Evolutionary conservation across 2,888 invertebrate genomes (phyloP), one percentile per base, ranked within the genome.

Genomic region (Rhabditoides inermis): DNA sequence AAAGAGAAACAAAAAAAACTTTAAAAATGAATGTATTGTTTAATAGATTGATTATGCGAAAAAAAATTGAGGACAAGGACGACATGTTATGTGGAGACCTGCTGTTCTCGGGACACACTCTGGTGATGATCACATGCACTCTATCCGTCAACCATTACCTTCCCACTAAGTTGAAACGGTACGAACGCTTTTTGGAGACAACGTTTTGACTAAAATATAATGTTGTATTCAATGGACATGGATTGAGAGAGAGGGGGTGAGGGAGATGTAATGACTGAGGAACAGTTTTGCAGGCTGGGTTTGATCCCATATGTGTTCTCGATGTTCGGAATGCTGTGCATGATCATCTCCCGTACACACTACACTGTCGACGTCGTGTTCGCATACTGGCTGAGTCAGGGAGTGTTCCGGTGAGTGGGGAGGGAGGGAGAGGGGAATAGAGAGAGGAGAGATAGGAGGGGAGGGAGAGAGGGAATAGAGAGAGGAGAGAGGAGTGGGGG

Each of bases 321-420:
- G n/a, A 30, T 50, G 25, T 10, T 26, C 27, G 58, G 61, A 12
- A 66, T 70, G 60, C 35, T 59, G 25, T 66, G 60, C 53, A 60
- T 70, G 64, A 60, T 65, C 41, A 57, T 69, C 20, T 68, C 68
- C 2, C 51, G 67, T 12, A 63, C 68, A 1, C 70, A 70, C 54
- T 70, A 70, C 51, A 64, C 70, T 2, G 63, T 68, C 37, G 70
- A 70, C 47, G 63, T 70, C 28, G 51, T 70, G 15, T 56, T 69
- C 45, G 69, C 70, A 6, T 65, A 64, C 49, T 69, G 67, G 66
- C 48, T 70, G 36, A 55, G 66, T 15, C 61, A 56, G 30, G 55
- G 61, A 39, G 57, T 68, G 5, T 70, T 70, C 48, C 56, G 63
- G 69, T 69, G 10, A 28, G 53, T 45, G 12, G 27, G 27, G 32